These are phyloP conservation scores for Ips nitidus DNA, from an alignment of 1,140 invertebrate genomes.

Conservation along the genomic window DNA sequence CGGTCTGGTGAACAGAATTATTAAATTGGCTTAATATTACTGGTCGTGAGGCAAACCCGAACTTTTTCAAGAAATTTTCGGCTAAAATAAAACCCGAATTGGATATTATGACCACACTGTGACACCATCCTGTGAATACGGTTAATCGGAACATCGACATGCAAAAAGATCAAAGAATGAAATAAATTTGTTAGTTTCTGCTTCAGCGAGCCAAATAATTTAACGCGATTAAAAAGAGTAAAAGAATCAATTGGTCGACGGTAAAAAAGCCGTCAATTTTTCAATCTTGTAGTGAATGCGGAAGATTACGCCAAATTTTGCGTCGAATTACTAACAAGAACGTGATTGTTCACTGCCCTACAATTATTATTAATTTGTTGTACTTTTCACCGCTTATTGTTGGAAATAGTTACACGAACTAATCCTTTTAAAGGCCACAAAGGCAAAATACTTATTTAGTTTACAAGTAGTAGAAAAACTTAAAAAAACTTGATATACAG, in stretches of 20 bases:
- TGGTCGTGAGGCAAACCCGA: too few species aligned
- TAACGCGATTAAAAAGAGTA: slow-evolving; percentile 1
- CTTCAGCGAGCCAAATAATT: slow-evolving; percentile 1
- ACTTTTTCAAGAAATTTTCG: too few species aligned
- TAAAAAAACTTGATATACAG: too few species aligned
- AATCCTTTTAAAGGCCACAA: too few species aligned
- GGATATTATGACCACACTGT: not conserved
- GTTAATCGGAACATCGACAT: too few species aligned
- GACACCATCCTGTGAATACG: not conserved
- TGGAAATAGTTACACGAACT: not conserved
- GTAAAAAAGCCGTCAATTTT: not conserved
- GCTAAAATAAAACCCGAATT: not conserved
- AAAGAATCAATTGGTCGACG: not conserved
- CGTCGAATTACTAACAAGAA: not conserved
- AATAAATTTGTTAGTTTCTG: slow-evolving; percentile 2
- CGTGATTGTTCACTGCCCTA: not conserved
- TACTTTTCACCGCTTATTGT: not conserved
- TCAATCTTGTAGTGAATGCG: too few species aligned
- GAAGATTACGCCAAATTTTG: too few species aligned
- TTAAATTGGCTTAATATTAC: too few species aligned
- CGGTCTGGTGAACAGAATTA: too few species aligned
- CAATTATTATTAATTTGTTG: not conserved
- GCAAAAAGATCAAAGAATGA: not conserved
- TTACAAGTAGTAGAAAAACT: too few species aligned
- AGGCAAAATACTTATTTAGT: too few species aligned